Conservation (phyloP, 2,888 invertebrate genomes). For the Morpho deidamia region DNA sequence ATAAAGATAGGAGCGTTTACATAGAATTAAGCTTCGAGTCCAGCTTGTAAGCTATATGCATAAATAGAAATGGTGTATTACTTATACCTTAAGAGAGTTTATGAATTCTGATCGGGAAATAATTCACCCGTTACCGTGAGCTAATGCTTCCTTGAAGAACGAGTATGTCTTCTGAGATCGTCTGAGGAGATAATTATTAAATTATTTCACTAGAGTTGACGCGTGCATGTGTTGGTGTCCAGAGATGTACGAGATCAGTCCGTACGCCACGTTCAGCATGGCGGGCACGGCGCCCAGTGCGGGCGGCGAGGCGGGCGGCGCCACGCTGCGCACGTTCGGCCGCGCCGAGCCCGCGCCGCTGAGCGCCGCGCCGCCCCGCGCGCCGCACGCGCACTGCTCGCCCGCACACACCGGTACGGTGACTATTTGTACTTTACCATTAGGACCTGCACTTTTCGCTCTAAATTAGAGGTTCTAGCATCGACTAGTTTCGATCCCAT, state of each 20-base stretch:
- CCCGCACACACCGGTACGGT: conserved; percentile 35
- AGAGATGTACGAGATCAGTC: conserved; percentile 91
- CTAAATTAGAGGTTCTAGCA: too few relatives aligned
- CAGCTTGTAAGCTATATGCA: too few relatives aligned
- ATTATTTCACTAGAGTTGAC: not conserved
- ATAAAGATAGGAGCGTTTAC: too few relatives aligned
- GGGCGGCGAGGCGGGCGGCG: conserved; percentile 56
- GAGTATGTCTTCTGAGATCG: too few relatives aligned
- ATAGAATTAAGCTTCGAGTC: too few relatives aligned
- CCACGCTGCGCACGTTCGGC: conserved; percentile 87
- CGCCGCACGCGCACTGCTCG: conserved; percentile 37
- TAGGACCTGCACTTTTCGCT: too few relatives aligned
- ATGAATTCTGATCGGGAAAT: too few relatives aligned
- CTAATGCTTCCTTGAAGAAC: too few relatives aligned
- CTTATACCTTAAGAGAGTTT: too few relatives aligned
- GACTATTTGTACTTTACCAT: not conserved
- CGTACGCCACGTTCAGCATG: conserved; percentile 87
- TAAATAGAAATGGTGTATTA: too few relatives aligned
- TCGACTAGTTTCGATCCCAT: too few relatives aligned
- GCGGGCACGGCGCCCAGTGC: conserved; percentile 46
- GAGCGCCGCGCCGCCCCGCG: conserved; percentile 37
- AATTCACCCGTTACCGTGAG: too few relatives aligned
- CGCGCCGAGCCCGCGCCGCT: conserved; percentile 75
- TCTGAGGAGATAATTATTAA: not conserved
- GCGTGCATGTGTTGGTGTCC: conserved; percentile 15